Evolutionary conservation across 92 coral and sea anemone species (phyloP), one percentile per base, ranked within the genome.

Genomic region (Parazoanthus darwini): DNA sequence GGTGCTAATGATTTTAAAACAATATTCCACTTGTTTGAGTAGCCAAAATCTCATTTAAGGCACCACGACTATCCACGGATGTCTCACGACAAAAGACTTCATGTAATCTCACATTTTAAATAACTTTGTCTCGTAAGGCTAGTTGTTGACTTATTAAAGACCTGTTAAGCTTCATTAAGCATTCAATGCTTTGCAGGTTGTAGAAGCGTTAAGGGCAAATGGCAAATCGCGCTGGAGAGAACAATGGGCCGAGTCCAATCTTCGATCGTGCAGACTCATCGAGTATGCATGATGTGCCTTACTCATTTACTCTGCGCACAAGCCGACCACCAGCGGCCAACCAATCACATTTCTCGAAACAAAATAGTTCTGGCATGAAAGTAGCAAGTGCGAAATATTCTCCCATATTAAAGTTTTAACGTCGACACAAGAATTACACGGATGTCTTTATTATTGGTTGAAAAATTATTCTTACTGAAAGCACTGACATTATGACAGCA

Each of bases 91-190:
- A 94, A 94, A 90, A 89, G 92, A 78, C 67, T 93, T 71, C 88
- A 80, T 93, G 91, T 91, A 86, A 91, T 85, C 77, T 80, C 89
- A 85, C 89, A 94, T 93, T 93, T 87, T 89, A 92, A 89, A 89
- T 91, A 92, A 94, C 92, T 89, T 89, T 82, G 87, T 85, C 92
- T 87, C 87, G 91, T 86, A 89, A 73, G 90, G 91, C 88, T 72
- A 86, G 88, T 90, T 95, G 91, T 92, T 95, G 92, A 95, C 94
- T 93, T 95, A 95, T 95, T 95, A 88, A 95, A 90, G 96, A 95
- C 98, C 98, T 92, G 96, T 91, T 91, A 48, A 63, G 91, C 43
- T 74, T 89, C 87, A 94, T 93, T 93, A 91, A 89, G 93, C 79
- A 90, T 91, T 93, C 95, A 94, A 92, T 89, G 88, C 87, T 79